Evolutionary conservation across 2,888 invertebrate genomes (phyloP), one percentile per base, ranked within the genome.

Genomic region (Hololepta plana): DNA sequence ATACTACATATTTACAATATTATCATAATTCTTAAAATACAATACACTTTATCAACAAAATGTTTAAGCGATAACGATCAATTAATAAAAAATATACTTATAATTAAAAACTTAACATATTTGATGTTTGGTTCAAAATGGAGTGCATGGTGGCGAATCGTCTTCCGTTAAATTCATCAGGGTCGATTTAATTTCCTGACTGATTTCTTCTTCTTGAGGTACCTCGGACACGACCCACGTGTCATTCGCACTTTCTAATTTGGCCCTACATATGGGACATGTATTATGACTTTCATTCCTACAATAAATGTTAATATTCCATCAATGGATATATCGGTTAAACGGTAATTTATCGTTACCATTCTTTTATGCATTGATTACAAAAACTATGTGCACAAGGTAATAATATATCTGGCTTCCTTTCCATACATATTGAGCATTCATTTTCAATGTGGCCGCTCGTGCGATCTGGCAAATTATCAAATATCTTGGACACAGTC

Each of bases 371-470:
- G 17, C 17, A 17, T 17, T 17, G 17, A 7, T 17, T 17, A n/a
- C 17, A 17, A 17, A 17, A 17, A 17, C 17, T 17, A 17, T 17
- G 17, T 17, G 17, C 17, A 17, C 17, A 17, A n/a, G 17, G 17
- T 17, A 17, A 17, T n/a, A 17, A 64, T 14, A 73, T 61, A 45
- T 74, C 72, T 1, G 71, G 68, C 41, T 63, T 63, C 28, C 72
- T 52, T 43, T 77, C 75, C 50, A 76, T 62, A 46, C 77, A 77
- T 39, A 77, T 75, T 41, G 70, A 70, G 42, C 76, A 77, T 43
- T 73, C 72, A 25, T 58, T 57, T 32, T 43, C 40, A 32, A 38
- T 26, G 32, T 41, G 32, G 38, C 25, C 19, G 15, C 29, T 40
- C 14, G 29, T 22, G 7, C 28, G 35, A 3, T 44, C 41, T 13